Conservation (phyloP, 2,888 invertebrate species). For the Pogonocherus hispidulus region DNA sequence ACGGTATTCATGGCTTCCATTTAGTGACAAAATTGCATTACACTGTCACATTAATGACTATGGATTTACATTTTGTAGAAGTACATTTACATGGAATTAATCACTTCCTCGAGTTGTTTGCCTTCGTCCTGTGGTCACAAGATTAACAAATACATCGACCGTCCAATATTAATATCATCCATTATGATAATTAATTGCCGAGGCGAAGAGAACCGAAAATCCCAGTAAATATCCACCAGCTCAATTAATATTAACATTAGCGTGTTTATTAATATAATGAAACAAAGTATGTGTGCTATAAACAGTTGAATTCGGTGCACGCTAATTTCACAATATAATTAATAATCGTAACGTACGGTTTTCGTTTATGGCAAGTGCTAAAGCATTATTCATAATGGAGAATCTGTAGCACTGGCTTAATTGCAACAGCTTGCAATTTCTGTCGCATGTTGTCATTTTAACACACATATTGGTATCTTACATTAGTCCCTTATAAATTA, state of each 20-base stretch:
- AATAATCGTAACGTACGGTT: conserved; percentile 58
- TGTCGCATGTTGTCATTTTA: conserved; percentile 51
- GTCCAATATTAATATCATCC: conserved; percentile 21
- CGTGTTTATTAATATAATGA: conserved; percentile 49
- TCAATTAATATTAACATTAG: conserved; percentile 49
- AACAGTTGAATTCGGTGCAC: conserved; percentile 48
- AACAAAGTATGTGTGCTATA: conserved; percentile 48
- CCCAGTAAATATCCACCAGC: conserved; percentile 45
- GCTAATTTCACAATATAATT: conserved; percentile 57
- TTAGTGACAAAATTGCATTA: too few relatives aligned
- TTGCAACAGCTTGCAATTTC: conserved; percentile 53
- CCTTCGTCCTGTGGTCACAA: neutral
- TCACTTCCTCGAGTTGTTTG: too few relatives aligned
- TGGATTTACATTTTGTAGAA: too few relatives aligned
- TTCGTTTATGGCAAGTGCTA: conserved; percentile 58
- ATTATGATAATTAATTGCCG: conserved; percentile 40
- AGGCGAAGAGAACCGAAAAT: conserved; percentile 39
- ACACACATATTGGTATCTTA: conserved; percentile 50
- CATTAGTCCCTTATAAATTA: conserved; percentile 63
- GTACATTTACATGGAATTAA: too few relatives aligned
- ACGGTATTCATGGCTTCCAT: too few relatives aligned
- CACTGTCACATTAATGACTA: too few relatives aligned
- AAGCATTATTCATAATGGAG: conserved; percentile 50
- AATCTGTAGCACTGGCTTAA: conserved; percentile 58
- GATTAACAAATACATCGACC: neutral